Conservation (phyloP, 2,888 invertebrate genomes). For the Meiosimyza decipiens region DNA sequence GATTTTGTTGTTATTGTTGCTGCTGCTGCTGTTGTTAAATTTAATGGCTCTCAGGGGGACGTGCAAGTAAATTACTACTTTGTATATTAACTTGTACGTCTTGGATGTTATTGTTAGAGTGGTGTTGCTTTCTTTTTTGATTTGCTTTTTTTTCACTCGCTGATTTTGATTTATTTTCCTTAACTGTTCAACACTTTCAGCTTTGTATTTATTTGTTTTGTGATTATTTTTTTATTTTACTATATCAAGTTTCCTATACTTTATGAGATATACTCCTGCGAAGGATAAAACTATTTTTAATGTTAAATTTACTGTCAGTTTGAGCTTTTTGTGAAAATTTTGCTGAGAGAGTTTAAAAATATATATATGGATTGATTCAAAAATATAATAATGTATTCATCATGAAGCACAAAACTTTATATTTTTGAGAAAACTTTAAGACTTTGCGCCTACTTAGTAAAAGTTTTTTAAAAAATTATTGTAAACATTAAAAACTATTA, state of each 20-base stretch:
- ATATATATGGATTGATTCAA: no score
- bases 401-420: no score
- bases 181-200: not conserved
- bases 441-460: no score
- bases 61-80: conserved; percentile 43
- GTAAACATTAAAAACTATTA: no score
- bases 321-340: no score
- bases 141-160: not conserved
- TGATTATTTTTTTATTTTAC: not conserved
- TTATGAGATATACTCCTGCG: no score
- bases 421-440: no score
- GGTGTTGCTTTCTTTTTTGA: conserved; percentile 11
- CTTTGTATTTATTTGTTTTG: not conserved
- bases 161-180: conserved; percentile 16
- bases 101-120: conserved; percentile 1
- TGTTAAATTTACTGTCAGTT: no score
- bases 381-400: no score
- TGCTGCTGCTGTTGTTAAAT: conserved; percentile 56
- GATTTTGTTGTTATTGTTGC: conserved; percentile 45
- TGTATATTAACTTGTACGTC: conserved; percentile 37
- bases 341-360: no score
- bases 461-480: no score
- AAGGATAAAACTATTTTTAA: no score
- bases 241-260: not conserved
- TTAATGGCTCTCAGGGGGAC: conserved; percentile 46